Conservation (phyloP, 2,113 vertebrate species). For the Pterocles burchelli region DNA sequence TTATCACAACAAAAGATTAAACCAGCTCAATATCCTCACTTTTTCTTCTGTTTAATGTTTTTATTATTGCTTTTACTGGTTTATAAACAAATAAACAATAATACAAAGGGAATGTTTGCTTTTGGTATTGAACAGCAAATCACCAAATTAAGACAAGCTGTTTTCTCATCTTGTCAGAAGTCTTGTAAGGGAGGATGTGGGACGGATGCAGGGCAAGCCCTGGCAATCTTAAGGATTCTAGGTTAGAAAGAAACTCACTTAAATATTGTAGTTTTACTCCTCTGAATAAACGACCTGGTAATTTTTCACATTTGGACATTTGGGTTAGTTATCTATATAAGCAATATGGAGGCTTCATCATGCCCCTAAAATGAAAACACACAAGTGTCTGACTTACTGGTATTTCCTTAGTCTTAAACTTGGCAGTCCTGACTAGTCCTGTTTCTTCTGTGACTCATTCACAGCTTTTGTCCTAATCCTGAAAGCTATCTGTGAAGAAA, state of each 20-base stretch:
- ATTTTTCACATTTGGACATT: background rate
- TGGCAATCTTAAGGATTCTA: background rate
- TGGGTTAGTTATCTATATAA: background rate
- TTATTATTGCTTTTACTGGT: background rate
- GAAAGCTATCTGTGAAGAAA: background rate
- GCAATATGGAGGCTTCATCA: background rate
- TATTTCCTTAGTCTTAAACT: background rate
- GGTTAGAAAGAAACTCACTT: background rate
- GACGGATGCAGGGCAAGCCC: background rate
- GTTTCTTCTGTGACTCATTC: background rate
- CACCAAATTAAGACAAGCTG: background rate
- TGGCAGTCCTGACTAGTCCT: background rate
- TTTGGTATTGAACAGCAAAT: background rate
- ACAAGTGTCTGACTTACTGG: background rate
- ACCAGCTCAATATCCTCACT: background rate
- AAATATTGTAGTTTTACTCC: background rate
- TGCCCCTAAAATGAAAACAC: background rate
- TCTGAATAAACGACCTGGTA: background rate
- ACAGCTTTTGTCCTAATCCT: background rate
- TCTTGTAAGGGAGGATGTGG: background rate
- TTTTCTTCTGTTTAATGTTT: background rate
- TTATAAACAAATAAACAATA: background rate
- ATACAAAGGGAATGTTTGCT: background rate
- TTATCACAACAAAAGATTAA: background rate
- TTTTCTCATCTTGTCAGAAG: background rate